These are phyloP conservation scores for Onychomys torridus DNA, from an alignment of 2,797 vertebrate species.

Conservation along the genomic window DNA sequence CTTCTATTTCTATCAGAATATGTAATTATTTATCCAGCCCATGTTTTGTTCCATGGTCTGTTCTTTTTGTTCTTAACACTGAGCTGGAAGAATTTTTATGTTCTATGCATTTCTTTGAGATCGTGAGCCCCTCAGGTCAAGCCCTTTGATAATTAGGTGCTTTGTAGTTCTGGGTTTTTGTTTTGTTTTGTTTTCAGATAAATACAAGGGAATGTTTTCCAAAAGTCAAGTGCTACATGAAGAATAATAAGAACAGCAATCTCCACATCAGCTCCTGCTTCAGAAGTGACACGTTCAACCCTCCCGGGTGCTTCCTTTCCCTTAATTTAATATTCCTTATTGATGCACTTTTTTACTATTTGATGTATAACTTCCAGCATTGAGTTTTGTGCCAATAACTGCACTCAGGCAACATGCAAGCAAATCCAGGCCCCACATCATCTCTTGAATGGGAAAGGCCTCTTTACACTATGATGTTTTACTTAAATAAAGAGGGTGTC, in stretches of 20 bases:
- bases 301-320: not conserved
- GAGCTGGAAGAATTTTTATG: not conserved
- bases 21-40: not conserved
- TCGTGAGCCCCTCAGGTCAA: not conserved
- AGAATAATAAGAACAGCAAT: not conserved
- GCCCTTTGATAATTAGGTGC: not conserved
- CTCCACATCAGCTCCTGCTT: not conserved
- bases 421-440: not conserved
- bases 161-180: not conserved
- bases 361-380: not conserved
- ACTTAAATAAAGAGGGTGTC: not conserved
- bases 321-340: not conserved
- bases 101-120: not conserved
- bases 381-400: not conserved
- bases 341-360: not conserved
- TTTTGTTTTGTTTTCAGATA: not conserved
- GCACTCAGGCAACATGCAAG: not conserved
- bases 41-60: not conserved
- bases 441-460: not conserved
- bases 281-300: not conserved
- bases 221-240: conserved; percentile 4
- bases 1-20: not conserved
- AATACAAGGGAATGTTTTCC: not conserved
- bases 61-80: not conserved
- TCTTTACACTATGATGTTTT: not conserved